Evolutionary conservation across 2,113 vertebrate genomes (phyloP), one percentile per base, ranked within the genome.

Genomic region (Heloderma charlesbogerti): DNA sequence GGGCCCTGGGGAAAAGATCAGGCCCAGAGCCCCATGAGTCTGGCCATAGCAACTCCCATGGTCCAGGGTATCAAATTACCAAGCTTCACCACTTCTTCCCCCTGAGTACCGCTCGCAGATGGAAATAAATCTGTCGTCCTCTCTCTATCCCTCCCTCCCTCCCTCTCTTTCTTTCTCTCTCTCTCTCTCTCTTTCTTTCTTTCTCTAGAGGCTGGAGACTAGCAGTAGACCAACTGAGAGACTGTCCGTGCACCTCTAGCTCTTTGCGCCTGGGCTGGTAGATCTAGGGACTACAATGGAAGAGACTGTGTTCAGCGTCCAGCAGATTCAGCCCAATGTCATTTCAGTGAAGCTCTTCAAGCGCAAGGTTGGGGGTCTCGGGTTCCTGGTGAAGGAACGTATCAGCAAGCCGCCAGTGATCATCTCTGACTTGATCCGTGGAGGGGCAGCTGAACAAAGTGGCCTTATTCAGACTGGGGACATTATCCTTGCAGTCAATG

Each of bases 301-400:
- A 97, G 98, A 98, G 77, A 97, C 97, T 22, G 97, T 97, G 95
- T 97, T 98, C 77, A 98, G 98, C 0, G 99, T 99, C 91, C 98
- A 99, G 96, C 99, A 99, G 95, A 98, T 99, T 94, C 99, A 99
- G 93, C 99, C 99, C 94, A 99, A 99, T 79, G 98, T 99, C 97
- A 99, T 99, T 96, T 99, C 99, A 0, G 99, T 99, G 86, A 98
- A 98, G 86, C 98, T 99, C 86, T 99, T 99, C 97, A 99, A 99
- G 94, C 98, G 98, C 94, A 99, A 98, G 93, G 98, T 99, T 34
- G 99, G 99, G 1, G 99, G 99, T 69, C 98, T 99, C 93, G 99
- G 99, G 31, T 99, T 99, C 90, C 96, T 99, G 94, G 99, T 99
- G 94, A 99, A 99, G 97, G 99, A 99, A 92, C 97, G 99, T 15